Percentiles rank a stretch among this genome's conserved stretches.
Conservation (phyloP, 2,888 invertebrate species). For the Alviniconcha strummeri region DNA sequence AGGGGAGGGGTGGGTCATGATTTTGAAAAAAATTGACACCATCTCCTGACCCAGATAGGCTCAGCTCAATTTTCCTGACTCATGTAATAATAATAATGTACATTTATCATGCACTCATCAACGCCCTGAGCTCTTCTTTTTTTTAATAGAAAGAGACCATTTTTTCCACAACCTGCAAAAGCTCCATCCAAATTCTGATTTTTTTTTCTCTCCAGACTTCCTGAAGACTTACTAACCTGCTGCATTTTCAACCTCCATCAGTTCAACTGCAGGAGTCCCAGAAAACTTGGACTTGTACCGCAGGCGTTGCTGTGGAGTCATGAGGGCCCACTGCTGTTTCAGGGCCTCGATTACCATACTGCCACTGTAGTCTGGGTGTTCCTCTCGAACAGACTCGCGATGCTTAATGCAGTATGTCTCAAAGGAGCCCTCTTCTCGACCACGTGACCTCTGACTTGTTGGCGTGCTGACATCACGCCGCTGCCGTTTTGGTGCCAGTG, state of each 20-base stretch:
- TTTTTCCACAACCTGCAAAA: too few relatives aligned
- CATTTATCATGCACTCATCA: too few relatives aligned
- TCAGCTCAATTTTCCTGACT: too few relatives aligned
- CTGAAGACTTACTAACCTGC: neutral
- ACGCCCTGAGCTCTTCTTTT: too few relatives aligned
- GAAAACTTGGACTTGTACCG: constrained; percentile 57
- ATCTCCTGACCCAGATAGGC: too few relatives aligned
- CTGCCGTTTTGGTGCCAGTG: constrained; percentile 40
- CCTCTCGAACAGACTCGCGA: constrained; percentile 58
- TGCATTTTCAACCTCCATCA: neutral
- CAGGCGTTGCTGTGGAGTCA: constrained; percentile 63
- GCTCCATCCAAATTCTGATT: too few relatives aligned
- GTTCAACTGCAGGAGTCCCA: constrained; percentile 42
- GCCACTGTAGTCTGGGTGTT: constrained; percentile 67
- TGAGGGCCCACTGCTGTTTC: constrained; percentile 64
- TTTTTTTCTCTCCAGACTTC: too few relatives aligned
- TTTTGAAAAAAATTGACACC: too few relatives aligned
- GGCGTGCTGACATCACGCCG: constrained; percentile 20
- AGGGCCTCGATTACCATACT: constrained; percentile 60
- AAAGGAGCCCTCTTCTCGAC: constrained; percentile 57
- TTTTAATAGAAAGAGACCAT: too few relatives aligned
- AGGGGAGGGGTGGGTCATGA: too few relatives aligned
- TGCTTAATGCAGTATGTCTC: constrained; percentile 68
- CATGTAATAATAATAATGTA: too few relatives aligned
- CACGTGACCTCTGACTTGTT: neutral